A percentile compares a stretch with the other conserved stretches of the same genome.
Conservation (phyloP, 2,797 vertebrate genomes). For the Limnodromus scolopaceus region DNA sequence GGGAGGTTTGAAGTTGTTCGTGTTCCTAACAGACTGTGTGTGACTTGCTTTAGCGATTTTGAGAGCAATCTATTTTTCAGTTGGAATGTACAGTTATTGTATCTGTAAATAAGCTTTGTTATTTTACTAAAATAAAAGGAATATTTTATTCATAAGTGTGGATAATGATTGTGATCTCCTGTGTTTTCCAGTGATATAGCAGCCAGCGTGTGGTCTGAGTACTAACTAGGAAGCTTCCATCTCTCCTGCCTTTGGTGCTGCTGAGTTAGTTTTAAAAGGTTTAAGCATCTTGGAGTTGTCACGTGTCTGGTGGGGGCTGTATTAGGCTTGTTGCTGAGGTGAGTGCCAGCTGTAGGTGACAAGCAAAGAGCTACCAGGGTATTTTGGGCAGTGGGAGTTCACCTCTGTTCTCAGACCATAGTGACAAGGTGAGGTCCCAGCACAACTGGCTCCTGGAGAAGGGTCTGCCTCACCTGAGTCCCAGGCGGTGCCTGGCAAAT, state of each 20-base stretch:
- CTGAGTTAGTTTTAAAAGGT: background rate
- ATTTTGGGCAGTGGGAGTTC: background rate
- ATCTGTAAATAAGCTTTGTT: constrained; percentile 67
- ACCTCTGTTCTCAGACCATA: background rate
- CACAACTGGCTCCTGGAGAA: background rate
- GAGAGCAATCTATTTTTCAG: constrained; percentile 3
- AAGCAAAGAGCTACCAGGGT: background rate
- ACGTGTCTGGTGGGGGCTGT: background rate
- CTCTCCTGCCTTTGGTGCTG: background rate
- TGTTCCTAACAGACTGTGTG: constrained; percentile 22
- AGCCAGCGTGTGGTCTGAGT: background rate
- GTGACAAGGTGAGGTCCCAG: background rate
- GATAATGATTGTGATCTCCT: background rate
- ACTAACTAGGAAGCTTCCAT: background rate
- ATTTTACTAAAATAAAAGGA: constrained; percentile 64
- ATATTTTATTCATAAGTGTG: constrained; percentile 24
- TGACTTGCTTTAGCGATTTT: constrained; percentile 34
- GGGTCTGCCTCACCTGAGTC: background rate
- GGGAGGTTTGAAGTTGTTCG: constrained; percentile 14
- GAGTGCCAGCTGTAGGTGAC: background rate
- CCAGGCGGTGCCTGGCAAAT: background rate
- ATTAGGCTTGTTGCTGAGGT: background rate
- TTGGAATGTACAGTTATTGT: constrained; percentile 47
- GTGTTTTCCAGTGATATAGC: background rate
- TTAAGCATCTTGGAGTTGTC: background rate